Base-by-base conservation (phyloP, 1,140 invertebrate species). In the Drosophila murphyi region DNA sequence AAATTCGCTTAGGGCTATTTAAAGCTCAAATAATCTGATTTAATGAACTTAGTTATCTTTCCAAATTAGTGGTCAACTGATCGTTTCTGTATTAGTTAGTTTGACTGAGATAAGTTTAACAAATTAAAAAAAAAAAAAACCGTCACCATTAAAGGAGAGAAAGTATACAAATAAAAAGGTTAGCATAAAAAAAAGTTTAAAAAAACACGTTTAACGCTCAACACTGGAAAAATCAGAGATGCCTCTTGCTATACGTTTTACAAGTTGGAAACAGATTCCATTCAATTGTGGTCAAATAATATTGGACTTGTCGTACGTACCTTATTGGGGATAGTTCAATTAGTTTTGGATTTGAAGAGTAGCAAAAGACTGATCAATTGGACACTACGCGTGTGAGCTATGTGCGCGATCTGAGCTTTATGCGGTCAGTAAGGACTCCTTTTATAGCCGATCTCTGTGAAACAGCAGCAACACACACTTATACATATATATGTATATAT, bases 391-490 rank as follows among this genome's bases (percentile, higher is more conserved):
- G 41, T 59, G n/a, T 62, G 68, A 62, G 56, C 50, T 39, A 62
- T 78, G 56, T 69, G 71, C 72, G 72, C 55, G 73, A 72, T 89
- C 80, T 88, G 78, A 88, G 68, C 65, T 61, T 51, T 29, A 45
- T 12, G 35, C 51, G 43, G 55, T 47, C 37, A 20, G 57, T 50
- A 67, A 63, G 70, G 63, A 89, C 65, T 72, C 77, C 67, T 85
- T 80, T 62, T 88, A 88, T 88, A 88, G 73, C 61, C 67, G 34
- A 39, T 48, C 51, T 51, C 31, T 70, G 60, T 45, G 47, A 35
- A 59, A 59, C 60, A 72, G 61, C 73, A 82, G 83, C 45, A 12
- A 12, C 12, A 12, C 59, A 41, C 68, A 50, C 50, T 54, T 79
- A 68, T 28, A 54, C 28, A 69, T 51, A 41, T 4, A 31, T 5